A percentile compares a stretch with the other conserved stretches of the same genome.
Conservation (phyloP, 2,797 vertebrate species). For the Gymnodraco acuticeps region DNA sequence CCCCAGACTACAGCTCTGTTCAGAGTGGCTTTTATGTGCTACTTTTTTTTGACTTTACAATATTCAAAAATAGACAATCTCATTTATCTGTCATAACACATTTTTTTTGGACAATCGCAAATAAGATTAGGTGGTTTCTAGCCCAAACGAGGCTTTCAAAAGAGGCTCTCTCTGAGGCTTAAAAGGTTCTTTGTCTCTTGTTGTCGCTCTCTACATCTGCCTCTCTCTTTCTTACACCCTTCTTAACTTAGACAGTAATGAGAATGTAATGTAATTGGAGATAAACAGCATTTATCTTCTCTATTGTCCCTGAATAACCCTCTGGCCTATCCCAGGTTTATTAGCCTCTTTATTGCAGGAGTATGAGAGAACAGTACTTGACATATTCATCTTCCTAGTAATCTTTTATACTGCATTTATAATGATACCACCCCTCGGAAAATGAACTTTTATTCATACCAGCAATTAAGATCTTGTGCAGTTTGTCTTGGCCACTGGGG, state of each 20-base stretch:
- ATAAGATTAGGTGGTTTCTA: constrained; percentile 41
- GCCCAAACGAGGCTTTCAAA: constrained; percentile 35
- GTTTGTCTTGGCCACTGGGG: constrained; percentile 85
- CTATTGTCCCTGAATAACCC: constrained; percentile 74
- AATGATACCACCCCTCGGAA: constrained; percentile 78
- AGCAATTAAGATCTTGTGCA: constrained; percentile 86
- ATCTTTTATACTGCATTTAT: constrained; percentile 78
- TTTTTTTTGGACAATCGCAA: constrained; percentile 44
- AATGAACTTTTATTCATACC: constrained; percentile 87
- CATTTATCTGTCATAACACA: constrained; percentile 46
- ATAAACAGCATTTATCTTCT: constrained; percentile 81
- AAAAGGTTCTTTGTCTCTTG: constrained; percentile 50
- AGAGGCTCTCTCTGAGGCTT: not conserved
- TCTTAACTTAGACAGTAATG: constrained; percentile 61
- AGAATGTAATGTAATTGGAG: constrained; percentile 67
- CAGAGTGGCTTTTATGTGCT: constrained; percentile 51
- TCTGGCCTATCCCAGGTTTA: constrained; percentile 74
- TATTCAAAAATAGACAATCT: constrained; percentile 44
- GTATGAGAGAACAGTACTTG: constrained; percentile 73
- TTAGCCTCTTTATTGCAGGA: constrained; percentile 78
- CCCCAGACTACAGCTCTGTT: constrained; percentile 56
- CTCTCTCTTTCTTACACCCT: constrained; percentile 35
- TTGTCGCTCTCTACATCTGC: constrained; percentile 44
- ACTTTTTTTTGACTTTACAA: constrained; percentile 19
- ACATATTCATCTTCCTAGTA: constrained; percentile 79